Base-by-base conservation (phyloP, 2,113 vertebrate species). In the Puffinus mauretanicus region DNA sequence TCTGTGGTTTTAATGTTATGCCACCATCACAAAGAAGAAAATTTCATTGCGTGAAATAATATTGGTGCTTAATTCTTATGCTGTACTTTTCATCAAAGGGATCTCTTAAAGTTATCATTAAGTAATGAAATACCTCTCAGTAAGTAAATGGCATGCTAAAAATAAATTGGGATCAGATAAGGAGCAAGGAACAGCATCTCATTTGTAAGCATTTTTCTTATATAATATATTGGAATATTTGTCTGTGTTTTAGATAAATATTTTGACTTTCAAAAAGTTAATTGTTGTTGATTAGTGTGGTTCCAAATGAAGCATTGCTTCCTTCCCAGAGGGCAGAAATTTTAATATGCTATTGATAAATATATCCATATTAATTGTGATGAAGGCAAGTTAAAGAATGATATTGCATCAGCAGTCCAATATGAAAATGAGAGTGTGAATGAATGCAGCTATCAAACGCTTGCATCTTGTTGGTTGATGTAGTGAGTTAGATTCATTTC, bases 231-330 rank as follows among this genome's bases (percentile, higher is more conserved):
- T 77, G 54, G 34, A 82, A 83, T 88, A 62, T 81, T 96, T 65
- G 27, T 84, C 26, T 90, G 7, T 82, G 36, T 25, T 86, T 93
- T 80, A 93, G 71, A 69, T 70, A 92, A 85, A 62, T 94, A 67
- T 55, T 95, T 95, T 93, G 58, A 86, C 71, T 95, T 94, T 88
- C 34, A 85, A 44, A 93, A 91, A 60, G 16, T 64, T 96, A 47
- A 55, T 72, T 85, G 57, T 75, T 77, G 32, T 90, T 96, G 49
- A 51, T 93, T 51, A 79, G 25, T 25, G 19, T 71, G n/a, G 18
- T 90, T 89, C 54, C 13, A 40, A 92, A 51, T 85, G 71, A 93
- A 82, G 9, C n/a, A 61, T 30, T 72, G 29, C 27, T 75, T 84
- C 30, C 30, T 69, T 92, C 65, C 77, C 73, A 86, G 65, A 70